Base-by-base conservation (phyloP, 2,797 vertebrate genomes). In the Sebastes oblongus region DNA sequence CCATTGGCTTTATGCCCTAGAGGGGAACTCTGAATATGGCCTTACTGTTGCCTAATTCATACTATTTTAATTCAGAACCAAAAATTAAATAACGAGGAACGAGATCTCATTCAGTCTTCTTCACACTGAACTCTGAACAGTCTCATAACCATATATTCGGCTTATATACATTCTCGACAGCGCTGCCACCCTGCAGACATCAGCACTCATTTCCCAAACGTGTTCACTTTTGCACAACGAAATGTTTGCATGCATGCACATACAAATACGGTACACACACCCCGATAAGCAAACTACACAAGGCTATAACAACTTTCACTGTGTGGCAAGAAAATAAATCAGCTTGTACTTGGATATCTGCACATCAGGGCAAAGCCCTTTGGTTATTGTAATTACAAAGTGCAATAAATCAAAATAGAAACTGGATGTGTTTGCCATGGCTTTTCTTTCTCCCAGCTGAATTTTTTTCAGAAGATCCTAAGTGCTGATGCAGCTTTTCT, bases 341-440 rank as follows among this genome's bases (percentile, higher is more conserved):
- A 88, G 81, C 90, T 83, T 82, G 77, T 86, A 80, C 78, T 87
- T 87, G 84, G 85, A 80, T 90, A 86, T 91, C 73, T 80, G 84
- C 89, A 92, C 83, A 86, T 91, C 86, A 75, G 85, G 88, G 83
- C 68, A 82, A 83, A 86, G 81, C 87, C 88, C 75, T 83, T 91
- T 82, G 88, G 87, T 91, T 93, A 84, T 86, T 91, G 79, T 93
- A 92, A 93, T 93, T 91, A 93, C 81, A 88, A 90, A 91, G 78
- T 81, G 91, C 87, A 92, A 92, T 91, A 93, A 92, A 93, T 94
- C 91, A 91, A 89, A 93, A 91, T 81, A 85, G 81, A 88, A 87
- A 88, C 62, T 56, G 78, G 62, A 87, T 73, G 75, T 54, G 82
- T 91, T 90, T 89, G 68, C 80, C 3, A n/a, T 77, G 84, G 81